Conservation (phyloP, 1,140 invertebrate species). For the Heterodera carotae region DNA sequence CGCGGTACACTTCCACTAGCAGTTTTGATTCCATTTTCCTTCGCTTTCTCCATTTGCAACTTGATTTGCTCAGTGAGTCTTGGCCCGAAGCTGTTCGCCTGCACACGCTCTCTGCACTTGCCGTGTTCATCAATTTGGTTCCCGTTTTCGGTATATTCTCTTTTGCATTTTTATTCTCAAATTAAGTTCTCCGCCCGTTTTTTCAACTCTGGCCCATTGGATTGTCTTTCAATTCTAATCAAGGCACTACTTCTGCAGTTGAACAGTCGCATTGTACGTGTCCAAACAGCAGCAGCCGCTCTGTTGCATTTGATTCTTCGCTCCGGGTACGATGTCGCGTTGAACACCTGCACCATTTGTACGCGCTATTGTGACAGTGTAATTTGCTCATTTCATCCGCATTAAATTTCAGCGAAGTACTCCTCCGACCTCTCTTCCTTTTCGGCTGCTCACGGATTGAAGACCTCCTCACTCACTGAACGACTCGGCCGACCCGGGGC, state of each 20-base stretch:
- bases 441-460: background rate
- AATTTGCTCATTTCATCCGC: background rate
- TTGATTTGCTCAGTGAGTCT: constrained; percentile 82
- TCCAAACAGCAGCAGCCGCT: constrained; percentile 60
- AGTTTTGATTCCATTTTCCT: constrained; percentile 78
- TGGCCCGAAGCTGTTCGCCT: constrained; percentile 86
- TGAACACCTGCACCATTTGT: constrained; percentile 4
- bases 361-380: background rate
- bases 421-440: constrained; percentile 11
- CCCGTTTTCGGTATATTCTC: constrained; percentile 72
- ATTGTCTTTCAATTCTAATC: constrained; percentile 53
- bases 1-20: constrained; percentile 55
- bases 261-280: constrained; percentile 52
- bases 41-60: constrained; percentile 79
- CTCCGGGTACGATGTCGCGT: constrained; percentile 53
- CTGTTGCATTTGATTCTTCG: constrained; percentile 59
- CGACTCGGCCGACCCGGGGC: constrained; percentile 48
- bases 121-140: constrained; percentile 85
- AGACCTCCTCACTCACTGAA: constrained; percentile 32
- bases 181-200: constrained; percentile 39
- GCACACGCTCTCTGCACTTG: constrained; percentile 84
- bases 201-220: constrained; percentile 56
- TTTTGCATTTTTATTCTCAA: constrained; percentile 66
- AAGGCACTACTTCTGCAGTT: constrained; percentile 56
- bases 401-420: constrained; percentile 5